These are phyloP conservation scores for Spodoptera litura DNA, from an alignment of 1,140 invertebrate species.

Conservation along the genomic window DNA sequence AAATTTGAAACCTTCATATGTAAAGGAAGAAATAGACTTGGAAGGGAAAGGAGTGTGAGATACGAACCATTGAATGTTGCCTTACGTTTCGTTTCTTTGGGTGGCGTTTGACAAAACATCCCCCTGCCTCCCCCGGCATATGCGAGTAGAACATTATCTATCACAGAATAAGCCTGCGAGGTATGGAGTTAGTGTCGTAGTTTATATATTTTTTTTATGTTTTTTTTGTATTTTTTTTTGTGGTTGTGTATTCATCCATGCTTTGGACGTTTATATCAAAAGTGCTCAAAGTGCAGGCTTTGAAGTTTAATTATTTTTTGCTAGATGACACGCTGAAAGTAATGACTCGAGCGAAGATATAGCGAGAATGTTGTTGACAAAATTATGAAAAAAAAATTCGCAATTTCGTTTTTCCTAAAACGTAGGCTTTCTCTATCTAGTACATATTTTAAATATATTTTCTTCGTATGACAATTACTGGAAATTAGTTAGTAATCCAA, in stretches of 20 bases:
- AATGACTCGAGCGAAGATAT: no score
- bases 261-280: no score
- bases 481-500: background rate
- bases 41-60: slow-evolving; percentile 53
- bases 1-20: slow-evolving; percentile 51
- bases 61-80: slow-evolving; percentile 53
- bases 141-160: slow-evolving; percentile 82
- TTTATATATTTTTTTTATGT: slow-evolving; percentile 26
- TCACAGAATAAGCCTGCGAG: slow-evolving; percentile 63
- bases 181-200: slow-evolving; percentile 57
- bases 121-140: slow-evolving; percentile 64
- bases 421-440: background rate
- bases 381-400: no score
- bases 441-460: background rate
- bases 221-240: background rate
- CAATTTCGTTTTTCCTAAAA: background rate
- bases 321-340: no score
- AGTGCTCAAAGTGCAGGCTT: no score
- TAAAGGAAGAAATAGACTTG: slow-evolving; percentile 52
- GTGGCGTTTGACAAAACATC: slow-evolving; percentile 80
- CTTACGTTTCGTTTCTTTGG: slow-evolving; percentile 59
- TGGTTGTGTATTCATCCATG: background rate
- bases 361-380: no score
- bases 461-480: no score
- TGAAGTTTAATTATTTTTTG: no score